Percentiles rank a stretch among this genome's conserved stretches.
Evolutionary conservation across 2,797 vertebrate genomes (phyloP).

Genomic region (Girardinus metallicus): DNA sequence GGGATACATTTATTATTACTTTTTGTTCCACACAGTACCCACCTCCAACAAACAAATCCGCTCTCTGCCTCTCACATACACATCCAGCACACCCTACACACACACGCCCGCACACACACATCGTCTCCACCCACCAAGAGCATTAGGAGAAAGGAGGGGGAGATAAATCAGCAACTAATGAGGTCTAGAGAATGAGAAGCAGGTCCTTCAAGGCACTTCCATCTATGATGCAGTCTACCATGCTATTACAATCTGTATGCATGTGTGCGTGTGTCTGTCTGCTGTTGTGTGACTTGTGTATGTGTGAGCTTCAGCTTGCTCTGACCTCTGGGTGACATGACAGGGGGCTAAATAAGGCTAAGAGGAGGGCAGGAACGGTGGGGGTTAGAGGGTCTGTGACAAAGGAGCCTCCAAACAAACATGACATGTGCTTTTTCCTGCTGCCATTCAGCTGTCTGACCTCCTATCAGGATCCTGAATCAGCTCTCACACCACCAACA

Average conservation of each 20-base stretch:
- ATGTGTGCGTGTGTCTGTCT: conserved; percentile 42
- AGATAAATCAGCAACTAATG: conserved; percentile 91
- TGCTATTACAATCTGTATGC: conserved; percentile 71
- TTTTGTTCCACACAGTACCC: conserved; percentile 35
- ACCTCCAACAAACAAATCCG: conserved; percentile 14
- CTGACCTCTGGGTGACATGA: conserved; percentile 85
- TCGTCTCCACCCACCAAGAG: conserved; percentile 61
- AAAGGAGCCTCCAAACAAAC: conserved; percentile 78
- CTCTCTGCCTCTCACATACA: not conserved
- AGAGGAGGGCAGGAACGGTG: conserved; percentile 68
- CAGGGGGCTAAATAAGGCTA: conserved; percentile 77
- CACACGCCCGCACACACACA: conserved; percentile 31
- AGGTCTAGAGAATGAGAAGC: conserved; percentile 89
- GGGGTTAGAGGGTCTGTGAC: conserved; percentile 56
- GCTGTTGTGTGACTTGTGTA: conserved; percentile 29
- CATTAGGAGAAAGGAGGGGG: conserved; percentile 62
- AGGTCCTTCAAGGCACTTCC: conserved; percentile 85
- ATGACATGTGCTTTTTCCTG: conserved; percentile 76
- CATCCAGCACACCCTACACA: not conserved
- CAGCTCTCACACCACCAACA: conserved; percentile 22
- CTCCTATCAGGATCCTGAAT: conserved; percentile 39
- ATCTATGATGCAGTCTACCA: conserved; percentile 79
- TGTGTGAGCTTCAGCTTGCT: conserved; percentile 68
- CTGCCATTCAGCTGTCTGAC: conserved; percentile 72
- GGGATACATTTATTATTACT: conserved; percentile 44